These are phyloP conservation scores for Apodemus speciosus DNA, from an alignment of 2,113 vertebrate species.

Conservation along the genomic window DNA sequence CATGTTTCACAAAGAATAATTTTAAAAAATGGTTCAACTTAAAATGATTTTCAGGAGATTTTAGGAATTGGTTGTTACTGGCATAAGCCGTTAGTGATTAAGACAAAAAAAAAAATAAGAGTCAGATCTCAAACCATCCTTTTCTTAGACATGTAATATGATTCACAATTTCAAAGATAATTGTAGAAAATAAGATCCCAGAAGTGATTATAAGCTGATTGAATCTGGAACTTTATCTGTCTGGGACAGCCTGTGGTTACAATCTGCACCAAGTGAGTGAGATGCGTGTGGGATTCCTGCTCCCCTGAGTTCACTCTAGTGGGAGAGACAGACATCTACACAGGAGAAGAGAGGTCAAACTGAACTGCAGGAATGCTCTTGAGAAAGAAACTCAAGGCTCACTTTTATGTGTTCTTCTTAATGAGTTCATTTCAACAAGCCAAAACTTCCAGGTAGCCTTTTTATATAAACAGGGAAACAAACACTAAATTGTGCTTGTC, in stretches of 20 bases:
- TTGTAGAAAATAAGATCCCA: not conserved
- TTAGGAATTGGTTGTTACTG: constrained; percentile 20
- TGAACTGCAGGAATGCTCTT: not conserved
- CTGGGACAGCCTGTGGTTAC: not conserved
- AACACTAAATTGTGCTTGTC: constrained; percentile 68
- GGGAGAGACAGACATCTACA: not conserved
- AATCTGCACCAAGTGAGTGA: not conserved
- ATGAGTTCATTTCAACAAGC: constrained; percentile 55
- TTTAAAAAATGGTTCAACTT: not conserved
- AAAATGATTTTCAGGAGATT: constrained; percentile 21
- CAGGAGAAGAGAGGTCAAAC: not conserved
- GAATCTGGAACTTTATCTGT: not conserved
- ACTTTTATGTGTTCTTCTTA: constrained; percentile 61
- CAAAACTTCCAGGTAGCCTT: constrained; percentile 58
- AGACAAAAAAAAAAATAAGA: not conserved
- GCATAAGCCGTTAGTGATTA: not conserved
- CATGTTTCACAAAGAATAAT: not conserved
- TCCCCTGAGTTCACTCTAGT: not conserved
- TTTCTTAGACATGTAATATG: not conserved
- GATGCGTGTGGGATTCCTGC: not conserved
- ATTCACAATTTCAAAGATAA: not conserved
- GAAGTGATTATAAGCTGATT: not conserved
- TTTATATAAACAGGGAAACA: constrained; percentile 65
- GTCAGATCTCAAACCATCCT: not conserved
- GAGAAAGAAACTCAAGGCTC: constrained; percentile 66